Percentiles rank a stretch among this genome's conserved stretches.
These are phyloP conservation scores for Drosophila setifemur DNA, from an alignment of 1,140 invertebrate species.

Conservation along the genomic window DNA sequence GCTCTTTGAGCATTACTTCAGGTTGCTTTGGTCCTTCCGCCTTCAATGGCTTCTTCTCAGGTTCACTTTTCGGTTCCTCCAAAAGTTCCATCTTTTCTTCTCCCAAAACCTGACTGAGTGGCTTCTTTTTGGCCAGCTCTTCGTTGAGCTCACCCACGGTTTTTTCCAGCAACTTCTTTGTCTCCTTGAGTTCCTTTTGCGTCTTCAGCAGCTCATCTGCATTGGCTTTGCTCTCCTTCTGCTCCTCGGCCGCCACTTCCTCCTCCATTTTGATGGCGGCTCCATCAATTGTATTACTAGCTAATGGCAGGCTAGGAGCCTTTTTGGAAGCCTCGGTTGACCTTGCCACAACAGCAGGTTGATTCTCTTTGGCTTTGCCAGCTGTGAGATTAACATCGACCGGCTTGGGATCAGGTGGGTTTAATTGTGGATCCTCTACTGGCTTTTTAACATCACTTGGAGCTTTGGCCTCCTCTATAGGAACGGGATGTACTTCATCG, in stretches of 20 bases:
- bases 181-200: slow-evolving; percentile 84
- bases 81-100: slow-evolving; percentile 2
- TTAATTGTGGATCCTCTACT: neutral
- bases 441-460: slow-evolving; percentile 4
- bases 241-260: slow-evolving; percentile 83
- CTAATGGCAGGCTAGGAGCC: neutral
- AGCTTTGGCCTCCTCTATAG: slow-evolving; percentile 11
- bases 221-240: slow-evolving; percentile 81
- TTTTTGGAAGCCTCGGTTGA: neutral
- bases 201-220: slow-evolving; percentile 81
- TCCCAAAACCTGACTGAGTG: slow-evolving; percentile 16
- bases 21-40: slow-evolving; percentile 13
- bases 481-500: slow-evolving; percentile 53
- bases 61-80: slow-evolving; percentile 27
- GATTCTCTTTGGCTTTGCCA: slow-evolving; percentile 14
- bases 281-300: slow-evolving; percentile 69
- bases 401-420: neutral
- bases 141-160: slow-evolving; percentile 83
- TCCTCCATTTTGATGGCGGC: slow-evolving; percentile 84
- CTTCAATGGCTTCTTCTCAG: slow-evolving; percentile 47
- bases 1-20: neutral
- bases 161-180: slow-evolving; percentile 84
- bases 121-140: slow-evolving; percentile 74
- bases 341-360: neutral
- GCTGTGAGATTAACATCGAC: neutral